Conservation (phyloP, 2,888 invertebrate genomes). For the Laspeyria flexula region DNA sequence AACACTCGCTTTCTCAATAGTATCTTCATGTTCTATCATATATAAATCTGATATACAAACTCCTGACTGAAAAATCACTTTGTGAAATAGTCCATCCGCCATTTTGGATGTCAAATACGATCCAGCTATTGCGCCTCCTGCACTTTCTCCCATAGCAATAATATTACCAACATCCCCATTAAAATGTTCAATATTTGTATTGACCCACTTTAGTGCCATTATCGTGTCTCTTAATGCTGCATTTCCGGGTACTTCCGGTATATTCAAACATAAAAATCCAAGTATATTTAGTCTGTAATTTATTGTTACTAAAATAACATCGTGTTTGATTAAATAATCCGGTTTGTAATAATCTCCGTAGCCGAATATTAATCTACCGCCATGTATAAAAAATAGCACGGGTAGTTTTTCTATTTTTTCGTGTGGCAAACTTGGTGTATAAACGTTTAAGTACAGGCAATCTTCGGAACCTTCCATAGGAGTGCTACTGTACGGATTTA, state of each 20-base stretch:
- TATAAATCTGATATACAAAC: slow-evolving; percentile 64
- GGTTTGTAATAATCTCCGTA: slow-evolving; percentile 80
- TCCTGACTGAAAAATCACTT: slow-evolving; percentile 70
- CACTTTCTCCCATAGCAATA: slow-evolving; percentile 73
- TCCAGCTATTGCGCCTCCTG: slow-evolving; percentile 60
- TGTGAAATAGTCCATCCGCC: slow-evolving; percentile 62
- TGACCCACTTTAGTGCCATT: slow-evolving; percentile 74
- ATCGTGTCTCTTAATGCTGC: slow-evolving; percentile 70
- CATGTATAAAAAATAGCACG: slow-evolving; percentile 86
- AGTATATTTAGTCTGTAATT: slow-evolving; percentile 73
- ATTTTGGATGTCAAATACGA: slow-evolving; percentile 65
- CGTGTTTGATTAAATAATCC: slow-evolving; percentile 67
- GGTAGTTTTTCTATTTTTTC: slow-evolving; percentile 69
- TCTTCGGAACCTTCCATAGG: slow-evolving; percentile 87
- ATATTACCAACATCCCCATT: slow-evolving; percentile 70
- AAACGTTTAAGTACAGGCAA: slow-evolving; percentile 89
- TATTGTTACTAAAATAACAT: slow-evolving; percentile 71
- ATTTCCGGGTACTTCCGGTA: slow-evolving; percentile 74
- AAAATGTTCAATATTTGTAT: slow-evolving; percentile 64
- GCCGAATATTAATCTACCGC: slow-evolving; percentile 84
- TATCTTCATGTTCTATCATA: slow-evolving; percentile 63
- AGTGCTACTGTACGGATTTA: slow-evolving; percentile 69
- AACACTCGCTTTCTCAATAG: slow-evolving; percentile 57
- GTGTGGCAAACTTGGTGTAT: slow-evolving; percentile 84
- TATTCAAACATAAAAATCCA: slow-evolving; percentile 71